Evolutionary conservation across 2,797 vertebrate species (phyloP), one percentile per base, ranked within the genome.

Genomic region (Heteromormyrus szaboi): DNA sequence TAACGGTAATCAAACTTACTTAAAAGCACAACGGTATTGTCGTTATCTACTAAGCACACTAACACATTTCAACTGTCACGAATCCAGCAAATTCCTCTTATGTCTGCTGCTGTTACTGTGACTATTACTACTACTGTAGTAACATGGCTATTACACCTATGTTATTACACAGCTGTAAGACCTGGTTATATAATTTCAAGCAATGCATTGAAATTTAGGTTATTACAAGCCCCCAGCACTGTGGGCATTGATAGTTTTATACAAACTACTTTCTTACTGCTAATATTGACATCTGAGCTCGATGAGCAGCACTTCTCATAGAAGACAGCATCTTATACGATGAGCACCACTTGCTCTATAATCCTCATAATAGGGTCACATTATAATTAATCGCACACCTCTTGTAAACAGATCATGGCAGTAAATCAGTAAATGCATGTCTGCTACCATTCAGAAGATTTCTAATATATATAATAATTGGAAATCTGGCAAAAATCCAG

Each of bases 201-300:
- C 76, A 46, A 84, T 46, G 48, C 8, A 48, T 76, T 19, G 50
- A 88, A n/a, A 79, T 44, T 50, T 12, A 84, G 7, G 46, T 46
- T 22, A 86, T 56, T 48, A n/a, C 37, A 8, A 62, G 89, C 19
- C 33, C 88, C 33, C 56, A 92, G 84, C 92, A 90, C 81, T 50
- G 91, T 92, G 92, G 93, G 92, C 89, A 89, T 93, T 93, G 91
- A 91, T 59, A 87, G 62, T 84, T 25, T 88, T 79, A 62, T 0
- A 90, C 22, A 22, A 72, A 72, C 89, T 88, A 87, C 89, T 91
- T 92, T 93, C 92, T 79, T 92, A 90, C 53, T 85, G 65, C 81
- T 88, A 33, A 88, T 25, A 87, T 46, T 56, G 88, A 56, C 37
- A 54, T 88, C 25, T 59, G 50, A 25, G 59, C 59, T 62, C 8